A percentile compares a stretch with the other conserved stretches of the same genome.
These are phyloP conservation scores for Anoplolepis gracilipes DNA, from an alignment of 1,140 invertebrate genomes.

Conservation along the genomic window DNA sequence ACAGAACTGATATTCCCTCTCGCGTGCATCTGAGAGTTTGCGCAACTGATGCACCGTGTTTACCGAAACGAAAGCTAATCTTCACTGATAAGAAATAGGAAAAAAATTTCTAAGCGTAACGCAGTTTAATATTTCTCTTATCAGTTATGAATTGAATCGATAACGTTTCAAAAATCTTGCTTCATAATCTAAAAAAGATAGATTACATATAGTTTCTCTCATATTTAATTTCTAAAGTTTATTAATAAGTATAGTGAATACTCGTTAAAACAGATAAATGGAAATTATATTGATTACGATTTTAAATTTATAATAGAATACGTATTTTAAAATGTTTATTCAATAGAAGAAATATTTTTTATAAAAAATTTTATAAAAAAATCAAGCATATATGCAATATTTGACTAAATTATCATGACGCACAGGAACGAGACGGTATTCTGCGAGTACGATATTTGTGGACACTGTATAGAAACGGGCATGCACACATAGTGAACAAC, in stretches of 20 bases:
- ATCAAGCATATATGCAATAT: background rate
- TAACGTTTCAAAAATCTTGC: background rate
- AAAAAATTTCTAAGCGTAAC: conserved; percentile 38
- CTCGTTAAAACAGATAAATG: background rate
- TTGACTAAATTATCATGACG: conserved; percentile 15
- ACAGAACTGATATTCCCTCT: conserved; percentile 51
- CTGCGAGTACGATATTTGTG: background rate
- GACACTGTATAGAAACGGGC: conserved; percentile 23
- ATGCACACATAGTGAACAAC: conserved; percentile 46
- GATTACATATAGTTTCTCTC: background rate
- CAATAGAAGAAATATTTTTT: too few species aligned
- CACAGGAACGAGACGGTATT: background rate
- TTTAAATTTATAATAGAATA: conserved; percentile 11
- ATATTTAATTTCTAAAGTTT: background rate
- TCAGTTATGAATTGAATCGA: background rate
- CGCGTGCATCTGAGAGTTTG: conserved; percentile 47
- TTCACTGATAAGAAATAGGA: conserved; percentile 43
- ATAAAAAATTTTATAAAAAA: too few species aligned
- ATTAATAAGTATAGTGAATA: background rate
- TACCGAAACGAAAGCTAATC: conserved; percentile 47
- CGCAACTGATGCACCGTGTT: conserved; percentile 26
- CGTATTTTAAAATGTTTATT: background rate
- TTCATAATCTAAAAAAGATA: background rate
- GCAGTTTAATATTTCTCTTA: conserved; percentile 12
- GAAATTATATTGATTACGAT: too few species aligned